These are phyloP conservation scores for Formica aserva DNA, from an alignment of 2,888 invertebrate genomes.

Conservation along the genomic window DNA sequence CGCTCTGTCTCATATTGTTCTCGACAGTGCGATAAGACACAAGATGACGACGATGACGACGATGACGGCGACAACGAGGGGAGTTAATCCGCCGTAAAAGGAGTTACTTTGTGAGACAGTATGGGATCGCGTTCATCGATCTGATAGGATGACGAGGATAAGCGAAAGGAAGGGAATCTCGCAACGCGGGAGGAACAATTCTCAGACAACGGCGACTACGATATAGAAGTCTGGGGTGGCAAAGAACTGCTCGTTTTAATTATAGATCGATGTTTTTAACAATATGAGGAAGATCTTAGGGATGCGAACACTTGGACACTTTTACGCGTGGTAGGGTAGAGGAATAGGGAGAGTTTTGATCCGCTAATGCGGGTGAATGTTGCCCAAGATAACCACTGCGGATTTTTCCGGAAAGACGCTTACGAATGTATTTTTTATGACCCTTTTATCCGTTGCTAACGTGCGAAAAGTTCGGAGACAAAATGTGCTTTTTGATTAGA, in stretches of 20 bases:
- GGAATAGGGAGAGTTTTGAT: slow-evolving; percentile 7
- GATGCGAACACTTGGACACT: slow-evolving; percentile 30
- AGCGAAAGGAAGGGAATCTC: background rate
- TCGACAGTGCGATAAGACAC: slow-evolving; percentile 71
- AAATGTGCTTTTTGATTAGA: slow-evolving; percentile 63
- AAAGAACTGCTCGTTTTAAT: slow-evolving; percentile 43
- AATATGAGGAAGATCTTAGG: slow-evolving; percentile 8
- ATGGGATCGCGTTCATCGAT: slow-evolving; percentile 32
- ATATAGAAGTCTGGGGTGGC: background rate
- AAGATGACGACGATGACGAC: slow-evolving; percentile 4
- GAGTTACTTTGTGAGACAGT: background rate
- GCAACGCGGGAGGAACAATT: background rate
- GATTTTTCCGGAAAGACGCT: slow-evolving; percentile 71
- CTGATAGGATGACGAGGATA: background rate
- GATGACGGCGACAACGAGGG: background rate
- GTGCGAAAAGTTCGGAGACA: slow-evolving; percentile 59
- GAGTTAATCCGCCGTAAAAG: background rate
- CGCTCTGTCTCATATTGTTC: slow-evolving; percentile 69
- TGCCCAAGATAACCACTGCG: slow-evolving; percentile 55
- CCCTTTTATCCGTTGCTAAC: slow-evolving; percentile 71
- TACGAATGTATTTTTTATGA: slow-evolving; percentile 76
- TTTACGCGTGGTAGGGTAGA: slow-evolving; percentile 11
- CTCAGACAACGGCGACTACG: slow-evolving; percentile 29
- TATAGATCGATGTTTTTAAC: slow-evolving; percentile 38
- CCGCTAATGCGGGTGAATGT: slow-evolving; percentile 43